Percentiles rank a stretch among this genome's conserved stretches.
Conservation (phyloP, 2,113 vertebrate genomes). For the Gadus chalcogrammus region DNA sequence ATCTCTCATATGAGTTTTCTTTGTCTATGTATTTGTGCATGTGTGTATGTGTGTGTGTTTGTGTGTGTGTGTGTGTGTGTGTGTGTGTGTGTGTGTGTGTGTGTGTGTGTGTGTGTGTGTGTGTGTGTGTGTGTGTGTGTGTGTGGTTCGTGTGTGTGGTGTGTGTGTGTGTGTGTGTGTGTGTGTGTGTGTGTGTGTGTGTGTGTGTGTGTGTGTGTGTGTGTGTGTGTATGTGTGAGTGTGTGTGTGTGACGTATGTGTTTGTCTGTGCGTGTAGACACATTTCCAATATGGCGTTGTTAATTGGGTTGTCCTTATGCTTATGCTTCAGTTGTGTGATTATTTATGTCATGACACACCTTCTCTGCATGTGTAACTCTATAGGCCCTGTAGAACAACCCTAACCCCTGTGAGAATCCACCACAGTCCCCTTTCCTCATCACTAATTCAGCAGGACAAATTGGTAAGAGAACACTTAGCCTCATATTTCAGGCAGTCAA, state of each 20-base stretch:
- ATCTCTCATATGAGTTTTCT: not conserved
- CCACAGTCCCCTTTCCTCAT: conserved; percentile 6
- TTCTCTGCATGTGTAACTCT: conserved; percentile 9
- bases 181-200: not conserved
- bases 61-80: not conserved
- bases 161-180: too few species aligned
- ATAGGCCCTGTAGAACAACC: not conserved
- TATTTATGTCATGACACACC: too few species aligned
- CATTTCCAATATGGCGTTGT: too few species aligned
- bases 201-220: not conserved
- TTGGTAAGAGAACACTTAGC: not conserved
- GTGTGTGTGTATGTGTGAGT: not conserved
- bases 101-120: too few species aligned
- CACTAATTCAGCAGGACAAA: conserved; percentile 30
- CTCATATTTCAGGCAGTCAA: not conserved
- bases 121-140: too few species aligned
- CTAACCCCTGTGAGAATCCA: not conserved
- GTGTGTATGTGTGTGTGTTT: not conserved
- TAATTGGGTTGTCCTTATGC: too few species aligned
- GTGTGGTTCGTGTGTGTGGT: too few species aligned
- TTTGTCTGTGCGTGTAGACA: not conserved
- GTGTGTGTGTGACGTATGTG: not conserved
- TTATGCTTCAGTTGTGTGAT: too few species aligned
- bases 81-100: too few species aligned
- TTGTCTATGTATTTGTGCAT: conserved; percentile 3